Conservation (phyloP, 2,797 vertebrate genomes). For the Megaceryle alcyon region DNA sequence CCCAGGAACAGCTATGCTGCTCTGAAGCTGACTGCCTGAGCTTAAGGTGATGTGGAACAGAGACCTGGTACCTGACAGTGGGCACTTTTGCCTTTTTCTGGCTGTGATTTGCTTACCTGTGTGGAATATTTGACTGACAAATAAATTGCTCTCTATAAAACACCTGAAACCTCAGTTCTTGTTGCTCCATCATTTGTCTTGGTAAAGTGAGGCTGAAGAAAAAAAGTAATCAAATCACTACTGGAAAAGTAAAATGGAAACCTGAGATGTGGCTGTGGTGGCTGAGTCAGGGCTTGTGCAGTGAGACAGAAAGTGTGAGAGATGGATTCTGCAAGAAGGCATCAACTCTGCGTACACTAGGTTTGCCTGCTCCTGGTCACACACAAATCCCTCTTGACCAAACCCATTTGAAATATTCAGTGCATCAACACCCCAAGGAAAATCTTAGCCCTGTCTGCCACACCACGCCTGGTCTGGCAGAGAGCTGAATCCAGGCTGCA, state of each 20-base stretch:
- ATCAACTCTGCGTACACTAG: neutral
- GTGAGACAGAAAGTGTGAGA: neutral
- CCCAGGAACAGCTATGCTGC: neutral
- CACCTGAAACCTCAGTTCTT: neutral
- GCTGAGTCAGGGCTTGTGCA: neutral
- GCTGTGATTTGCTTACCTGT: neutral
- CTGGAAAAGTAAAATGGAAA: neutral
- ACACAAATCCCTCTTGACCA: neutral
- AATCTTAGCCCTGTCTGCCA: neutral
- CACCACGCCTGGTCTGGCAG: neutral
- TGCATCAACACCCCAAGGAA: neutral
- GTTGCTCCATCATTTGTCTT: neutral
- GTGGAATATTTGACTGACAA: neutral
- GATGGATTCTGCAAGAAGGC: neutral
- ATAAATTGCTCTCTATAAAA: neutral
- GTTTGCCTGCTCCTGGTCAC: neutral
- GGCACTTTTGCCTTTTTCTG: neutral
- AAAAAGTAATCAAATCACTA: neutral
- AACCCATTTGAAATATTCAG: neutral
- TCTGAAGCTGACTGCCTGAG: neutral
- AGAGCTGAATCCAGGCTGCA: neutral
- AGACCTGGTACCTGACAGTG: neutral
- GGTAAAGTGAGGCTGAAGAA: neutral
- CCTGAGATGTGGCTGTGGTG: neutral
- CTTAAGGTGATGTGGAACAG: neutral